phyloP scores from a whole-genome alignment of 2,888 invertebrate species.

The Prenolepis imparis region DNA sequence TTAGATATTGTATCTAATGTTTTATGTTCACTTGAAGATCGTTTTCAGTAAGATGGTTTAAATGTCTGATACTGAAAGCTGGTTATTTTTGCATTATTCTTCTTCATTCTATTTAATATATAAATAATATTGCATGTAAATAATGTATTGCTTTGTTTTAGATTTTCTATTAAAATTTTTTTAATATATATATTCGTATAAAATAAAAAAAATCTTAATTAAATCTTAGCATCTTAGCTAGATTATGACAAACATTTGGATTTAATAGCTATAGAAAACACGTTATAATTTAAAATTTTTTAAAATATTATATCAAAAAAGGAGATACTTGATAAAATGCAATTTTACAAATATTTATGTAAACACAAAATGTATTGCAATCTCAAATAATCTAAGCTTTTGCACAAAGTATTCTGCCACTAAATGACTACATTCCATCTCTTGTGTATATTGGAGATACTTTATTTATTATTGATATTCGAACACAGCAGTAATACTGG shows the following conservation, averaged over 20 bases:
- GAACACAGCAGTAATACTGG: background rate
- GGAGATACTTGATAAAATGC: no score
- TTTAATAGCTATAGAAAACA: background rate
- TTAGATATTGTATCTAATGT: background rate
- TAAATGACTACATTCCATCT: background rate
- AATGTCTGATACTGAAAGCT: background rate
- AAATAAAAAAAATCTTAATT: background rate
- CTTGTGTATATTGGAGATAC: background rate
- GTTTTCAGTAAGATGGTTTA: background rate
- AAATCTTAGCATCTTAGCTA: background rate
- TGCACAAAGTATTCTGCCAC: background rate
- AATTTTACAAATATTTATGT: background rate
- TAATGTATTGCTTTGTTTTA: no score
- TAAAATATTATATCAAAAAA: background rate
- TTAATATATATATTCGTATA: no score
- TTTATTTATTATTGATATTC: constrained; percentile 19
- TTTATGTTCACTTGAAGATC: background rate
- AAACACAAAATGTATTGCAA: background rate
- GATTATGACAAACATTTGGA: background rate
- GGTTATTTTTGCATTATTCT: no score
- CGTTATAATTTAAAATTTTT: background rate
- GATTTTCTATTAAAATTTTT: no score
- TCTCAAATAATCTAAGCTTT: background rate
- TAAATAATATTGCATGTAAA: no score
- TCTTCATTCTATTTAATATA: no score